phyloP scores from a whole-genome alignment of 2,113 vertebrate genomes.

The Geococcyx californianus region DNA sequence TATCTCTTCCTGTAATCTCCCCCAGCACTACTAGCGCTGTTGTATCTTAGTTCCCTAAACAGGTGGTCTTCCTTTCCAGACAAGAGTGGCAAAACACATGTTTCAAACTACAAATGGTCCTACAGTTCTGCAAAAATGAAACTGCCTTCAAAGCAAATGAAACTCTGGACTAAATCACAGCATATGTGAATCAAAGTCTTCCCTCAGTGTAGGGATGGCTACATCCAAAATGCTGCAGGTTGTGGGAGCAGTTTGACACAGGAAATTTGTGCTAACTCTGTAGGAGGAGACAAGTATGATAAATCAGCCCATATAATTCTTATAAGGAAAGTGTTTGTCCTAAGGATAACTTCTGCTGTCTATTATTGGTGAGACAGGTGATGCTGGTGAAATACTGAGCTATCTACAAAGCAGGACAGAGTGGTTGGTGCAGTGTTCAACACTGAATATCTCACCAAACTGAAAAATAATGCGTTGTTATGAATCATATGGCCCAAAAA shows the following conservation, averaged over 20 bases:
- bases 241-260: neutral
- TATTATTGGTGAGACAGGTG: neutral
- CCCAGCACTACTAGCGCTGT: neutral
- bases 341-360: neutral
- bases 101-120: neutral
- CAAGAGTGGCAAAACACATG: neutral
- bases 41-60: neutral
- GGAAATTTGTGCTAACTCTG: neutral
- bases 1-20: neutral
- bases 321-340: neutral
- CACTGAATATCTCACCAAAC: neutral
- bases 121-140: neutral
- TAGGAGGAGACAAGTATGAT: neutral
- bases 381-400: neutral
- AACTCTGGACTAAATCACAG: neutral
- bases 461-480: slow-evolving; percentile 9
- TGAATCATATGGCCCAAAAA: neutral
- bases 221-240: neutral
- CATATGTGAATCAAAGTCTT: neutral
- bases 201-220: neutral
- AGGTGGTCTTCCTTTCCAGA: neutral
- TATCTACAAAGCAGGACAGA: neutral
- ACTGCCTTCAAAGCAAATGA: neutral
- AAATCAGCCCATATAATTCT: neutral
- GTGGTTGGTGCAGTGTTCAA: neutral